Percentiles rank a stretch among this genome's conserved stretches.
Conservation (phyloP, 2,888 invertebrate genomes). For the Polia nebulosa region DNA sequence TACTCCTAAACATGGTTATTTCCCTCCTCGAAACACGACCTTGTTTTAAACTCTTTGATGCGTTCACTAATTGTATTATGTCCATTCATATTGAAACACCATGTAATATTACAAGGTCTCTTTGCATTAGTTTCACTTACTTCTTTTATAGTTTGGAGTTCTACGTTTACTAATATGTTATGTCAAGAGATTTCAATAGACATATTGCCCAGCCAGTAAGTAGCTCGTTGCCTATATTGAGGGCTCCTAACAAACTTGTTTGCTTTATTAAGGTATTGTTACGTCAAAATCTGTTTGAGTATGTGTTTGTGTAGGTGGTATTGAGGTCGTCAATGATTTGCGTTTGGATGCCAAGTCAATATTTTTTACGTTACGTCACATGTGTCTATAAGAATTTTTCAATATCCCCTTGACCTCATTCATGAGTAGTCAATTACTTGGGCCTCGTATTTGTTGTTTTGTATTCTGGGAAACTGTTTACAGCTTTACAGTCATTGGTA, state of each 20-base stretch:
- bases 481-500: constrained; percentile 7
- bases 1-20: constrained; percentile 47
- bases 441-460: constrained; percentile 15
- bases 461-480: constrained; percentile 8
- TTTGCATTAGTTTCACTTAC: constrained; percentile 19
- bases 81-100: constrained; percentile 49
- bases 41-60: constrained; percentile 53
- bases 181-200: constrained; percentile 25
- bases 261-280: constrained; percentile 64
- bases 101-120: constrained; percentile 47
- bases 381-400: constrained; percentile 32
- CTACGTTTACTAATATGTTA: constrained; percentile 22
- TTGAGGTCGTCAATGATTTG: constrained; percentile 62
- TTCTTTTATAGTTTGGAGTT: constrained; percentile 11
- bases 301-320: constrained; percentile 61
- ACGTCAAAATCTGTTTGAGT: constrained; percentile 54
- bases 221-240: constrained; percentile 20
- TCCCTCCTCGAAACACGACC: constrained; percentile 40
- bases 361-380: constrained; percentile 62
- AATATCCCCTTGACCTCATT: constrained; percentile 63
- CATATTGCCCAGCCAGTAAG: constrained; percentile 28
- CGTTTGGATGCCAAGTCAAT: constrained; percentile 56
- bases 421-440: constrained; percentile 47
- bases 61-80: constrained; percentile 42
- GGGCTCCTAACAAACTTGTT: constrained; percentile 47